A percentile compares a stretch with the other conserved stretches of the same genome.
Evolutionary conservation across 2,797 vertebrate species (phyloP).

Genomic region (Chiloscyllium punctatum): DNA sequence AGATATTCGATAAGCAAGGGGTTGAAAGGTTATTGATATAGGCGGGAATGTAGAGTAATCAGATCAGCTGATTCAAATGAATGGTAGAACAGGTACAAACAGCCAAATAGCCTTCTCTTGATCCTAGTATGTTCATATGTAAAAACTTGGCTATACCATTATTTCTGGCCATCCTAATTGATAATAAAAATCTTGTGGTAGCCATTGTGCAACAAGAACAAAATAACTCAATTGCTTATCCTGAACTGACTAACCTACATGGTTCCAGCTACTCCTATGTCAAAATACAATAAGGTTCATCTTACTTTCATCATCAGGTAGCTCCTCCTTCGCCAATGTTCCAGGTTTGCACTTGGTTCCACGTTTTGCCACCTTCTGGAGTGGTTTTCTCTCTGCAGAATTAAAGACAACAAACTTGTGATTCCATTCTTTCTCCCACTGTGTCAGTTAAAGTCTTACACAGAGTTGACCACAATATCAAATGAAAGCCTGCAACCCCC

Average conservation of each 20-base stretch:
- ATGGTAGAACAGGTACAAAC: too few relatives aligned
- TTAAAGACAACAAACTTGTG: too few relatives aligned
- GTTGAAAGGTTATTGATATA: too few relatives aligned
- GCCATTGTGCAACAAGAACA: background rate
- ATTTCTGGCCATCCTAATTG: too few relatives aligned
- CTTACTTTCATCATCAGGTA: slow-evolving; percentile 23
- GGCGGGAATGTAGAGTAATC: too few relatives aligned
- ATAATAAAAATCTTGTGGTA: too few relatives aligned
- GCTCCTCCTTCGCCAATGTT: background rate
- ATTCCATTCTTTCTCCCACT: background rate
- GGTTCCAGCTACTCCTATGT: background rate
- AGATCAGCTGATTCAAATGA: too few relatives aligned
- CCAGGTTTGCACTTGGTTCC: background rate
- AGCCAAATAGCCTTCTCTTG: too few relatives aligned
- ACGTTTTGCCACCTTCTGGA: slow-evolving; percentile 43
- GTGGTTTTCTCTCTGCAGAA: slow-evolving; percentile 43
- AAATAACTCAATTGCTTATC: background rate
- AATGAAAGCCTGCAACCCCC: background rate
- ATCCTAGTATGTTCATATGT: too few relatives aligned
- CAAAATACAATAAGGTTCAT: background rate
- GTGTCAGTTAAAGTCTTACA: background rate
- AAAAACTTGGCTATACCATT: background rate
- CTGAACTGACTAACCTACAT: background rate
- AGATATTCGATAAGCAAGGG: too few relatives aligned
- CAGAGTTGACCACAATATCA: background rate